These are phyloP conservation scores for Acropora tenuis DNA, from an alignment of 64 coral and sea anemone species.

Conservation along the genomic window DNA sequence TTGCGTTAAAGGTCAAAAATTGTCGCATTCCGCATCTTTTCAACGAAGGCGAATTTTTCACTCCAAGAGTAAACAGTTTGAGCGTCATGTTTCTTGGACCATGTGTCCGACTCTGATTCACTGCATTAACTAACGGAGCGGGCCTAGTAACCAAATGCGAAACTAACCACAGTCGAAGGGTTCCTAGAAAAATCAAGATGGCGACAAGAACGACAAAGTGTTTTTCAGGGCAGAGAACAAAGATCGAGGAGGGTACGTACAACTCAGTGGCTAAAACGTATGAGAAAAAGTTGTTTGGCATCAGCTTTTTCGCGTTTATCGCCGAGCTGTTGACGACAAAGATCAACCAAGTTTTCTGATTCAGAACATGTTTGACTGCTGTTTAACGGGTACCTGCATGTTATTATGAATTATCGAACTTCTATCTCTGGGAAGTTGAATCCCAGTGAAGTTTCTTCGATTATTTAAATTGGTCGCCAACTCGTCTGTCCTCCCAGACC, in stretches of 20 bases:
- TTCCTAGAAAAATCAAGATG: background rate
- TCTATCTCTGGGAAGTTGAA: background rate
- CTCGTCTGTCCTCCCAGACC: background rate
- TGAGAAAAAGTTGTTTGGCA: too few relatives aligned
- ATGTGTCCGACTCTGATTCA: background rate
- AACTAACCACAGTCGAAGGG: constrained; percentile 13
- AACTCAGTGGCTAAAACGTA: too few relatives aligned
- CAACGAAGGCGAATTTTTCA: background rate
- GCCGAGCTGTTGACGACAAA: too few relatives aligned
- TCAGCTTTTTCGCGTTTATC: too few relatives aligned
- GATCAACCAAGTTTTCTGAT: too few relatives aligned
- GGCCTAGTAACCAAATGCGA: background rate
- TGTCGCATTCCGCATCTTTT: background rate
- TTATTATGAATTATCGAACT: background rate
- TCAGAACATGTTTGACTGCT: background rate
- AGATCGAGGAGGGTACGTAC: too few relatives aligned
- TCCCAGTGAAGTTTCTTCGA: background rate
- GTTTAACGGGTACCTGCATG: background rate
- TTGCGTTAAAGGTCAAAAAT: too few relatives aligned
- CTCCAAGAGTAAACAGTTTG: background rate
- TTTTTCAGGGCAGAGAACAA: background rate
- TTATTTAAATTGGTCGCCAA: background rate
- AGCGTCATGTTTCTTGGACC: background rate
- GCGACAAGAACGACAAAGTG: background rate
- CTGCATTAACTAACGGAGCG: background rate